phyloP scores from a whole-genome alignment of 1,140 invertebrate genomes.

The Drosophila repletoides region DNA sequence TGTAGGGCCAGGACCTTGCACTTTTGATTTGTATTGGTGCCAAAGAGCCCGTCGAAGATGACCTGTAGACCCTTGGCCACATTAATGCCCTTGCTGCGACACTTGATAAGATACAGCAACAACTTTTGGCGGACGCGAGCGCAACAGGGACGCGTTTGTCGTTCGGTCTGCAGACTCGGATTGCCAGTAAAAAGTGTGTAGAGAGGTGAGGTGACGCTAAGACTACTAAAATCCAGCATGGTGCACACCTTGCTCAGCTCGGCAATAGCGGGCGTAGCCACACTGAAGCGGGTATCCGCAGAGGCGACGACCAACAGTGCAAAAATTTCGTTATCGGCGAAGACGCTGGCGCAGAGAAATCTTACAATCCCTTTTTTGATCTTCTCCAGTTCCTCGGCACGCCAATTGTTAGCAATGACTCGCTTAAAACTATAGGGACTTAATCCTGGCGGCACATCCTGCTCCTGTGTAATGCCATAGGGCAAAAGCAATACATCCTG shows the following conservation, averaged over 20 bases:
- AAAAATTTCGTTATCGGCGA: conserved; percentile 89
- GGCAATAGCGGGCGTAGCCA: conserved; percentile 78
- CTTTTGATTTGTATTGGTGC: conserved; percentile 91
- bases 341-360: conserved; percentile 90
- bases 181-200: conserved; percentile 91
- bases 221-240: conserved; percentile 89
- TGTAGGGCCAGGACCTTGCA: conserved; percentile 91
- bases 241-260: conserved; percentile 83
- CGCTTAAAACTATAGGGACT: conserved; percentile 91
- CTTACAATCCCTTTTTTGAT: conserved; percentile 92
- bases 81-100: conserved; percentile 89
- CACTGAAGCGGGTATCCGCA: conserved; percentile 89
- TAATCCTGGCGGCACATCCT: conserved; percentile 88
- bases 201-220: conserved; percentile 87
- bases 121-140: conserved; percentile 92
- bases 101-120: conserved; percentile 91
- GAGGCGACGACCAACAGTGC: conserved; percentile 92
- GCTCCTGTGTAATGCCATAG: conserved; percentile 83
- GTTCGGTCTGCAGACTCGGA: conserved; percentile 82
- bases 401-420: conserved; percentile 88
- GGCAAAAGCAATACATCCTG: conserved; percentile 93
- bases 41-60: conserved; percentile 94
- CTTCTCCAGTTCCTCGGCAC: conserved; percentile 92
- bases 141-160: conserved; percentile 88
- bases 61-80: conserved; percentile 92